These are phyloP conservation scores for Cyphomyrus plagiostoma DNA, from an alignment of 2,113 vertebrate species.

Conservation along the genomic window DNA sequence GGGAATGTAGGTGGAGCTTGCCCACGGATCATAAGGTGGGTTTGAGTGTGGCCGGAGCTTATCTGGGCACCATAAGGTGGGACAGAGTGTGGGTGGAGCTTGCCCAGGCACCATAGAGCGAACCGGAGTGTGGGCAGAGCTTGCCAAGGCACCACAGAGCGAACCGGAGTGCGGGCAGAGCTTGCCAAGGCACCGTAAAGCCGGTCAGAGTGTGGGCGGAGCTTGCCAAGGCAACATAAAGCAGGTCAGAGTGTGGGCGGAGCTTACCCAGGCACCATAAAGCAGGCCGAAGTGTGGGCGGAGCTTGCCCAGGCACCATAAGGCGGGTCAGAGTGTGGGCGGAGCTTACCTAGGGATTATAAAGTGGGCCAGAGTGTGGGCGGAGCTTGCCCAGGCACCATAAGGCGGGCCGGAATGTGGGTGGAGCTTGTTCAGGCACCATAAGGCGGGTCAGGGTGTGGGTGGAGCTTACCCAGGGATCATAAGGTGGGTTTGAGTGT, in stretches of 20 bases:
- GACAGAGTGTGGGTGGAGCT: background rate
- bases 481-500: no score
- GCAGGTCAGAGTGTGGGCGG: background rate
- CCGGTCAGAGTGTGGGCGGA: background rate
- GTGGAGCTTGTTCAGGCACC: background rate
- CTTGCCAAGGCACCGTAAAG: background rate
- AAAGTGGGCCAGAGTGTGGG: background rate
- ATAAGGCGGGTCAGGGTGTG: background rate
- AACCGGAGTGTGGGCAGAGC: background rate
- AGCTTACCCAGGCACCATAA: background rate
- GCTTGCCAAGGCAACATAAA: background rate
- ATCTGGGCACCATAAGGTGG: accelerated
- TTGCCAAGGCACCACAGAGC: no score
- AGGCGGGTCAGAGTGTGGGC: background rate
- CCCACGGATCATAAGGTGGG: background rate
- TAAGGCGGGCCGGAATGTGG: background rate
- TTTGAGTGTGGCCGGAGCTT: background rate
- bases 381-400: background rate
- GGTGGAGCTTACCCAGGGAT: background rate
- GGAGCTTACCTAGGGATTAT: background rate
- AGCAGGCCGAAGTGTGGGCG: background rate
- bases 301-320: background rate
- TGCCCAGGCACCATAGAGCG: no score
- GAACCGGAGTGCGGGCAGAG: no score
- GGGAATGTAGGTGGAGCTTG: background rate